These are phyloP conservation scores for Pristionchus fissidentatus DNA, from an alignment of 2,888 invertebrate genomes.

Conservation along the genomic window DNA sequence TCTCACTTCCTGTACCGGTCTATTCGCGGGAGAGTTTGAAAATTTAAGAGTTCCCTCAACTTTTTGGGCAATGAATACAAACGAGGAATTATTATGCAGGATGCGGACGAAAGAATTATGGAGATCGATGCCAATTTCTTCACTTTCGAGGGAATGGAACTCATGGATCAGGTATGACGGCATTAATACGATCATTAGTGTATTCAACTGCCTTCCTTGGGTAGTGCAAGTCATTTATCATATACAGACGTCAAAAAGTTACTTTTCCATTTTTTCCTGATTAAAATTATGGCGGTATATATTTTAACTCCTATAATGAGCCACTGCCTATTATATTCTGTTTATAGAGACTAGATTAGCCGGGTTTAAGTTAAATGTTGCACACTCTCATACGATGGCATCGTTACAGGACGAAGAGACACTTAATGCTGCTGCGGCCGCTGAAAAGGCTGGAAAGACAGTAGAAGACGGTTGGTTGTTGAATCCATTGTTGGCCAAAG, in stretches of 20 bases:
- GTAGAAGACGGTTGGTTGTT: slow-evolving; percentile 12
- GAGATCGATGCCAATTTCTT: slow-evolving; percentile 75
- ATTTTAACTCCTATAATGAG: too few relatives aligned
- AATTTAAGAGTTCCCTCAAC: background rate
- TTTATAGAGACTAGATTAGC: too few relatives aligned
- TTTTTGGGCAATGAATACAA: too few relatives aligned
- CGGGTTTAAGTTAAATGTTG: too few relatives aligned
- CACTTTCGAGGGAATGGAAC: slow-evolving; percentile 78
- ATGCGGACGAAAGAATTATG: slow-evolving; percentile 67
- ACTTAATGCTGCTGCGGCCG: background rate
- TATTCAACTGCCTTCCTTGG: background rate
- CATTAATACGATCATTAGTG: background rate
- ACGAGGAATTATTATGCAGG: slow-evolving; percentile 64
- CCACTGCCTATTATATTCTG: too few relatives aligned
- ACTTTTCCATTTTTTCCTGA: background rate
- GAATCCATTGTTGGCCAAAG: background rate
- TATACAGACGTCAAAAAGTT: too few relatives aligned
- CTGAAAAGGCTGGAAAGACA: background rate
- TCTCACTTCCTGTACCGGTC: too few relatives aligned
- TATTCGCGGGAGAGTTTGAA: background rate
- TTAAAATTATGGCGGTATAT: too few relatives aligned
- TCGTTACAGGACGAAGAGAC: slow-evolving; percentile 6
- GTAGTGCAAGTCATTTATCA: background rate
- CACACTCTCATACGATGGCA: background rate
- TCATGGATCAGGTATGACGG: slow-evolving; percentile 63